Base-by-base conservation (phyloP, 2,888 invertebrate species). In the Xylota sylvarum region DNA sequence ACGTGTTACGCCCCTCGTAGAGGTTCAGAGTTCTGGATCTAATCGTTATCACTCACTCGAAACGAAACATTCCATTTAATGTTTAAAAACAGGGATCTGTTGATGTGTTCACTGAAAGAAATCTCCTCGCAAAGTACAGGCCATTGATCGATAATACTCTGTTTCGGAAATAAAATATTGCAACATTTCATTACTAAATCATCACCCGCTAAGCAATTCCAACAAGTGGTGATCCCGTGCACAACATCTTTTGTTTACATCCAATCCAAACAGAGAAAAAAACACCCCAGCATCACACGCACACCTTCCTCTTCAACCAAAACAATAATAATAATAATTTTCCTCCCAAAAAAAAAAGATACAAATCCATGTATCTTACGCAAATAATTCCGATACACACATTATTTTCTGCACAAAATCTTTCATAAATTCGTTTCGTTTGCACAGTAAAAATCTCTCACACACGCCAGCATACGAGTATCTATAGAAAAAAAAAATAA, bases 311-410 rank as follows among this genome's bases (percentile, higher is more conserved):
- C 17, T 23, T 19, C 40, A 67, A 60, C 46, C 60, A 50, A 60
- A 78, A 73, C 30, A 52, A 52, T 17, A 62, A 40, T 27, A 52
- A 52, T 43, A 37, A 9, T 37, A 5, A 32, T 37, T 37, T 50
- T 50, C 40, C 35, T 27, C 17, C 72, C 12, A 50, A 52, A 30
- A 37, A 60, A 12, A 65, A 12, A 5, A n/a, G 30, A 32, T 32
- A 35, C 69, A 69, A 62, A 78, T 19, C 12, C 40, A 60, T 30
- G 52, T 52, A 62, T 43, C 64, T 64, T 50, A 37, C 46, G 70
- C 70, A 72, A 48, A 60, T 74, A 58, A 65, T 56, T 27, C 56
- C 65, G 35, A 76, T 65, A 78, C 43, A 69, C 48, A 58, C 35
- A 64, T 37, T 5, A 52, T 62, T 43, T 64, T 40, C 19, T 23